Base-by-base conservation (phyloP, 1,140 invertebrate genomes). In the Lasioglossum baleicum region DNA sequence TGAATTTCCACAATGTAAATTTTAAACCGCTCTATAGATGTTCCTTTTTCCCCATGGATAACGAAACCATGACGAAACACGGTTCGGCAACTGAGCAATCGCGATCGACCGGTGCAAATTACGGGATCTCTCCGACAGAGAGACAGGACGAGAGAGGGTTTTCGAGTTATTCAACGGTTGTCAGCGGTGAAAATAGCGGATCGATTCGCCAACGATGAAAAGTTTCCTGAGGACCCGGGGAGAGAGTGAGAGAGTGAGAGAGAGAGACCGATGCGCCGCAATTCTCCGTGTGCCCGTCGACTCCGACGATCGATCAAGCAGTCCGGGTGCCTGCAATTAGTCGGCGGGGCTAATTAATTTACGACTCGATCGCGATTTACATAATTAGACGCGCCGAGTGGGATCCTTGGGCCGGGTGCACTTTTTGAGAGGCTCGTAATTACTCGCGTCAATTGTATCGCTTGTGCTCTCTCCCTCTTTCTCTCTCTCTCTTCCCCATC, bases 321-420 rank as follows among this genome's bases (percentile, higher is more conserved):
- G 73, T 22, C 31, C 70, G 53, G 67, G 53, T 80, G 53, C 63
- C 73, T 85, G 81, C 82, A 84, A 85, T 85, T 85, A 85, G 74
- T 82, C 73, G 69, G 40, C 80, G 63, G 15, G 60, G 74, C 69
- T 72, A 83, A 85, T 85, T 85, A 85, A 85, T 85, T 84, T 76
- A 75, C 73, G 58, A 64, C 69, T 81, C 67, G 78, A 84, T 84
- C 78, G 68, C 63, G 53, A 85, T 85, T 84, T 85, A 73, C 78
- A 84, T 85, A 84, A 85, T 85, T 84, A 75, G 83, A 83, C 61
- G 58, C 67, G 67, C 40, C 58, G 15, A 63, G 40, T 51, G 56
- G 44, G 61, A 56, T 68, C 10, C 71, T 74, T 68, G 51, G 35
- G 40, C 17, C 67, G 26, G 22, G n/a, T 66, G n/a, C 64, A 22